Conservation (phyloP, 30 jellyfish, hydroid and myxozoan genomes). For the Nemopilema nomurai region DNA sequence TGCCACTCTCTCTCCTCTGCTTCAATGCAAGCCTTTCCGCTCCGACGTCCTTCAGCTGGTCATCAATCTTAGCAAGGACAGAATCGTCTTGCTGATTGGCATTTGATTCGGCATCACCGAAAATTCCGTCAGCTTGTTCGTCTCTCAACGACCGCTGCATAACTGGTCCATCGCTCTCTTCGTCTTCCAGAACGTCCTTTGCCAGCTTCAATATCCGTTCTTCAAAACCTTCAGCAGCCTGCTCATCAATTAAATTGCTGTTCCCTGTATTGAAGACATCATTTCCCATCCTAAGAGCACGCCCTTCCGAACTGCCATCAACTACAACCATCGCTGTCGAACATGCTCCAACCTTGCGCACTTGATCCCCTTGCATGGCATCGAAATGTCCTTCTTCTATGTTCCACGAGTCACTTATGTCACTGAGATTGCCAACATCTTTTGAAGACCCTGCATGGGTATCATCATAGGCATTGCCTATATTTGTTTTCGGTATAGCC, state of each 20-base stretch:
- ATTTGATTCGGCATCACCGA: no score
- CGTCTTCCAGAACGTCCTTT: neutral
- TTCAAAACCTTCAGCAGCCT: neutral
- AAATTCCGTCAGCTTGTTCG: neutral
- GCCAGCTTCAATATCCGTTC: neutral
- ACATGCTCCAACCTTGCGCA: neutral
- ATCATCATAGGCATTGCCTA: neutral
- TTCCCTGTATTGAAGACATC: no score
- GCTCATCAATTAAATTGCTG: no score
- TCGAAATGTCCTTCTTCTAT: neutral
- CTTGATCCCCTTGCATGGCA: neutral
- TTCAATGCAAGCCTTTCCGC: constrained; percentile 69
- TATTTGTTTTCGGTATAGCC: neutral
- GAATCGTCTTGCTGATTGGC: neutral
- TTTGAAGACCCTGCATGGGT: neutral
- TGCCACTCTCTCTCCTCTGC: constrained; percentile 71
- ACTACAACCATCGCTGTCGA: neutral
- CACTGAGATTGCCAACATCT: neutral
- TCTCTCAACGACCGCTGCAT: neutral
- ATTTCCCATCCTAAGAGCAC: no score
- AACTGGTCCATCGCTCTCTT: neutral
- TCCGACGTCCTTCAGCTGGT: constrained; percentile 52
- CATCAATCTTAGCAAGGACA: constrained; percentile 16
- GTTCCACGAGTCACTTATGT: neutral
- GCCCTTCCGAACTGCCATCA: no score